Conservation (phyloP, 2,797 vertebrate genomes). For the Phaenicophaeus curvirostris region DNA sequence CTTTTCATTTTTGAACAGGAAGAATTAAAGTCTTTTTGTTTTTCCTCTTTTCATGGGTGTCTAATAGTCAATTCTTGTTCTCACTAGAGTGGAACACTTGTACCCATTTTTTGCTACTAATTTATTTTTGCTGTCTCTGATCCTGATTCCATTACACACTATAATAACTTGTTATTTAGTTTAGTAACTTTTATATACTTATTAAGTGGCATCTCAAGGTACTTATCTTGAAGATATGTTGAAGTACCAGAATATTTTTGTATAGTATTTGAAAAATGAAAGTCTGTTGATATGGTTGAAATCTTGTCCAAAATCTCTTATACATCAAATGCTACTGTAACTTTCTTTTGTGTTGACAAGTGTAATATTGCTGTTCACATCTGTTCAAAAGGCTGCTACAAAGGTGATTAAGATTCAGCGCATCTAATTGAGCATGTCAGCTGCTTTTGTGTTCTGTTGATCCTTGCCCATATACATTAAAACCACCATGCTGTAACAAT, state of each 20-base stretch:
- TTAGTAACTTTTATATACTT: slow-evolving; percentile 27
- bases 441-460: background rate
- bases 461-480: background rate
- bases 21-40: slow-evolving; percentile 19
- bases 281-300: background rate
- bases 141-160: slow-evolving; percentile 13
- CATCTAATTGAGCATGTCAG: background rate
- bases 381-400: background rate
- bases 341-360: background rate
- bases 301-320: slow-evolving; percentile 13
- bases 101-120: no score
- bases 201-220: slow-evolving; percentile 1
- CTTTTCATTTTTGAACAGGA: slow-evolving; percentile 11
- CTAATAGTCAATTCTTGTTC: slow-evolving; percentile 10
- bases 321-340: background rate
- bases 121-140: slow-evolving; percentile 7
- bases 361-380: background rate
- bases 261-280: background rate
- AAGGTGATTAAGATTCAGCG: background rate
- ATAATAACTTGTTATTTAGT: background rate
- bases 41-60: background rate
- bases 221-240: slow-evolving; percentile 12
- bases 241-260: slow-evolving; percentile 37
- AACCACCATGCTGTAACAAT: background rate
- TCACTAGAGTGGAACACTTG: slow-evolving; percentile 20